A percentile compares a stretch with the other conserved stretches of the same genome.
These are phyloP conservation scores for Drosophila azteca DNA, from an alignment of 1,140 invertebrate genomes.

Conservation along the genomic window DNA sequence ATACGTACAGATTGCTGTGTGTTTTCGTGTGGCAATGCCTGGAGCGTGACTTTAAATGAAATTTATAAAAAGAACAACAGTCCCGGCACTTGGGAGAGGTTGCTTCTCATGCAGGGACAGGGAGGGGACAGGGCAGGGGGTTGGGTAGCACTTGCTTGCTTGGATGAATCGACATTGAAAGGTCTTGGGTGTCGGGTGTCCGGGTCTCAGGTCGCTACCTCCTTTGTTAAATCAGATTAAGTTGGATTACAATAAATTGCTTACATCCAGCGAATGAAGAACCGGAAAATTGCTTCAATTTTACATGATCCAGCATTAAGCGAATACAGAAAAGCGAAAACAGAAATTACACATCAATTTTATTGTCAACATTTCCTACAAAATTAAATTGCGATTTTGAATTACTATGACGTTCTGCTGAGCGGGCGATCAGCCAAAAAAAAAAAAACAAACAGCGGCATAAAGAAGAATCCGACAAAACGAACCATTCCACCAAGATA, in stretches of 20 bases:
- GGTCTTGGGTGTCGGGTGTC: constrained; percentile 24
- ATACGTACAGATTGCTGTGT: constrained; percentile 2
- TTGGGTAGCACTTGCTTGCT: too few relatives aligned
- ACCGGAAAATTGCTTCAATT: constrained; percentile 59
- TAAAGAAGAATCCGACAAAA: constrained; percentile 14
- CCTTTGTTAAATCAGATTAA: constrained; percentile 60
- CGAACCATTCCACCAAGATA: constrained; percentile 20
- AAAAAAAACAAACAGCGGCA: constrained; percentile 39
- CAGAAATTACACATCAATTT: constrained; percentile 35
- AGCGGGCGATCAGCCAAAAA: constrained; percentile 57
- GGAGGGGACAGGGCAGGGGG: too few relatives aligned
- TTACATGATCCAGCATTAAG: constrained; percentile 49
- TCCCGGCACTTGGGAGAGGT: constrained; percentile 18
- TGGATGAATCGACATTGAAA: constrained; percentile 25
- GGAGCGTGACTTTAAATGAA: constrained; percentile 54
- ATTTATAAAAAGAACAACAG: constrained; percentile 49
- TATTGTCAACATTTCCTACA: constrained; percentile 48
- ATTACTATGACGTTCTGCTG: constrained; percentile 57
- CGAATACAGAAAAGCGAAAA: constrained; percentile 3
- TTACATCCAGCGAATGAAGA: constrained; percentile 38
- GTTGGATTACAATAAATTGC: constrained; percentile 68
- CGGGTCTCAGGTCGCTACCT: constrained; percentile 13
- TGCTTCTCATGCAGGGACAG: too few relatives aligned
- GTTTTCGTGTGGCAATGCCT: constrained; percentile 26
- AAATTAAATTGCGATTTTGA: constrained; percentile 56